phyloP scores from a whole-genome alignment of 2,888 invertebrate genomes.

The Drosophila meridiana region DNA sequence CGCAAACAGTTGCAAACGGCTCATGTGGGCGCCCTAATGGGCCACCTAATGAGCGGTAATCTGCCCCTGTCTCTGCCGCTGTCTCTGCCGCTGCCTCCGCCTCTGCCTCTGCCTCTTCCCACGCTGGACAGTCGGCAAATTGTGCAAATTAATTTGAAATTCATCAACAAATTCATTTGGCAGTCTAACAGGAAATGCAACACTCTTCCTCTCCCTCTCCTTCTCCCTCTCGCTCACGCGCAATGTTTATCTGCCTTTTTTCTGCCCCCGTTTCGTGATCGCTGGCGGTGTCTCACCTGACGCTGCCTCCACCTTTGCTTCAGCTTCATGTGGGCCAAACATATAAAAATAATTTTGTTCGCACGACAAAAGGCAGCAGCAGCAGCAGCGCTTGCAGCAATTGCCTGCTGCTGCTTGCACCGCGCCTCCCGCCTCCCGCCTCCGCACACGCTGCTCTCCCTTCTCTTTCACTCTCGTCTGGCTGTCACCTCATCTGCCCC shows the following conservation, averaged over 20 bases:
- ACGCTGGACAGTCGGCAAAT: slow-evolving; percentile 60
- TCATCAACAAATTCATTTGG: slow-evolving; percentile 67
- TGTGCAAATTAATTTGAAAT: slow-evolving; percentile 71
- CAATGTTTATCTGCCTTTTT: slow-evolving; percentile 1
- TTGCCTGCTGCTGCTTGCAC: slow-evolving; percentile 16
- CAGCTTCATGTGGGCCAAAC: slow-evolving; percentile 60
- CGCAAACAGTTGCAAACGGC: slow-evolving; percentile 10
- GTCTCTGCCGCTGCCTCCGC: neutral
- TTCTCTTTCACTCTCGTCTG: slow-evolving; percentile 1
- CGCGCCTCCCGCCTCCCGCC: neutral
- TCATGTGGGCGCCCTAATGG: slow-evolving; percentile 72
- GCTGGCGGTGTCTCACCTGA: slow-evolving; percentile 38
- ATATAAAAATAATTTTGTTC: slow-evolving; percentile 59
- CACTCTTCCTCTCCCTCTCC: neutral
- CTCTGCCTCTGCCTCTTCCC: neutral
- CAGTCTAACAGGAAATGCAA: slow-evolving; percentile 72
- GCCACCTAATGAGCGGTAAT: slow-evolving; percentile 59
- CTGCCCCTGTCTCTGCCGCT: neutral
- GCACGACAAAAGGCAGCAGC: slow-evolving; percentile 53
- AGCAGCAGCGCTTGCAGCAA: slow-evolving; percentile 23
- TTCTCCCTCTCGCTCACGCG: neutral
- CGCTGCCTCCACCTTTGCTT: neutral
- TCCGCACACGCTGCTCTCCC: neutral
- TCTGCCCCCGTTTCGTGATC: slow-evolving; percentile 39
- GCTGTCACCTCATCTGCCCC: slow-evolving; percentile 25